Percentiles rank a stretch among this genome's conserved stretches.
phyloP scores from a whole-genome alignment of 2,113 vertebrate genomes.

The Larimichthys crocea region DNA sequence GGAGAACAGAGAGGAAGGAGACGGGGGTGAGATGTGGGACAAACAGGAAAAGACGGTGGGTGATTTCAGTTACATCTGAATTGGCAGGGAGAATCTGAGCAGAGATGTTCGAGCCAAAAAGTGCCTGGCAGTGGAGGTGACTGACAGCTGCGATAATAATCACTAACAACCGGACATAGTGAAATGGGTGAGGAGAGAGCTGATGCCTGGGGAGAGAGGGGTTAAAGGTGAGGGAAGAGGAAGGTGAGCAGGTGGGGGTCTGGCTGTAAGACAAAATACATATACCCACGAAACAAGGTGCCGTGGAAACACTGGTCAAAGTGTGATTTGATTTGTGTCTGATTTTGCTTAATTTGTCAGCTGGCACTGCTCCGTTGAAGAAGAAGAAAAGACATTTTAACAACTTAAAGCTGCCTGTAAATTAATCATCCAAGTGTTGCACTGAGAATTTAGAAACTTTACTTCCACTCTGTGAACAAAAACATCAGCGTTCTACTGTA shows the following conservation, averaged over 20 bases:
- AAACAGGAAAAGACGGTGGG: conserved; percentile 33
- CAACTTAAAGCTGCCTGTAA: no score
- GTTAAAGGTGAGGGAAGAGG: conserved; percentile 67
- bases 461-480: neutral
- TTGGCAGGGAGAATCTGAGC: conserved; percentile 17
- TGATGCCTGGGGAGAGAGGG: conserved; percentile 26
- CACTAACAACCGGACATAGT: conserved; percentile 74
- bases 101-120: conserved; percentile 14
- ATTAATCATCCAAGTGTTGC: neutral
- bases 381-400: neutral
- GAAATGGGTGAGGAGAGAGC: conserved; percentile 33
- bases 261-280: conserved; percentile 33
- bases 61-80: conserved; percentile 49
- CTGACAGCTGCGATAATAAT: conserved; percentile 81
- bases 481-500: neutral
- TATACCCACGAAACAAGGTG: conserved; percentile 47
- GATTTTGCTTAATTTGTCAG: conserved; percentile 37
- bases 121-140: conserved; percentile 64
- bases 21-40: neutral
- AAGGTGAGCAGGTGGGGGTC: conserved; percentile 66
- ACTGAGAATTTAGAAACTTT: neutral
- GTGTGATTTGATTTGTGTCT: conserved; percentile 69
- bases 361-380: neutral
- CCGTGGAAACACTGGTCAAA: conserved; percentile 44
- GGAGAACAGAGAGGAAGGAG: neutral